These are phyloP conservation scores for Halesus radiatus DNA, from an alignment of 1,140 invertebrate genomes.

Conservation along the genomic window DNA sequence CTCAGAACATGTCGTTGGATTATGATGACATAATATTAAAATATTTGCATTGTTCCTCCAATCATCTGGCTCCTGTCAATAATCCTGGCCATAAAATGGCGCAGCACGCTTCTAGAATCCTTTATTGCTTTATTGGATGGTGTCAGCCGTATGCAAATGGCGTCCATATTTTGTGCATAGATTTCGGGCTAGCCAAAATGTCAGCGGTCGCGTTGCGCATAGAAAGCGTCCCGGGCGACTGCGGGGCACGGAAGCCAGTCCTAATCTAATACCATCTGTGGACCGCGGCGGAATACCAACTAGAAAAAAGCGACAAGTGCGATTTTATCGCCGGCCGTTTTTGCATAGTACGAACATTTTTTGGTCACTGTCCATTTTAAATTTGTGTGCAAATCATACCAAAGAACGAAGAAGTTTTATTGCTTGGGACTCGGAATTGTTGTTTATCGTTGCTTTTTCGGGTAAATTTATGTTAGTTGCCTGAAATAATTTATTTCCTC, in stretches of 20 bases:
- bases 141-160: neutral
- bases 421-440: neutral
- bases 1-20: no score
- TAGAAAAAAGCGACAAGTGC: constrained; percentile 1
- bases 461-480: neutral
- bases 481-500: no score
- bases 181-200: neutral
- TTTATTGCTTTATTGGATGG: neutral
- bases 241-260: neutral
- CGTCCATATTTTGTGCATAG: neutral
- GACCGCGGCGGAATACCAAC: neutral
- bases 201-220: constrained; percentile 12
- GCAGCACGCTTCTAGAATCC: neutral
- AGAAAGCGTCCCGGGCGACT: neutral
- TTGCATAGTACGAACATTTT: constrained; percentile 10
- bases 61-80: neutral
- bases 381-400: neutral
- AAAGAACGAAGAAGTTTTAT: neutral
- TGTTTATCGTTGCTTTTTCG: neutral
- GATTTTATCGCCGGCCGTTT: neutral
- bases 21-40: no score
- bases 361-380: neutral
- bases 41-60: no score
- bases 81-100: neutral
- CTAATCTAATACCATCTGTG: no score